phyloP scores from a whole-genome alignment of 2,113 vertebrate species.

The Calonectris borealis region DNA sequence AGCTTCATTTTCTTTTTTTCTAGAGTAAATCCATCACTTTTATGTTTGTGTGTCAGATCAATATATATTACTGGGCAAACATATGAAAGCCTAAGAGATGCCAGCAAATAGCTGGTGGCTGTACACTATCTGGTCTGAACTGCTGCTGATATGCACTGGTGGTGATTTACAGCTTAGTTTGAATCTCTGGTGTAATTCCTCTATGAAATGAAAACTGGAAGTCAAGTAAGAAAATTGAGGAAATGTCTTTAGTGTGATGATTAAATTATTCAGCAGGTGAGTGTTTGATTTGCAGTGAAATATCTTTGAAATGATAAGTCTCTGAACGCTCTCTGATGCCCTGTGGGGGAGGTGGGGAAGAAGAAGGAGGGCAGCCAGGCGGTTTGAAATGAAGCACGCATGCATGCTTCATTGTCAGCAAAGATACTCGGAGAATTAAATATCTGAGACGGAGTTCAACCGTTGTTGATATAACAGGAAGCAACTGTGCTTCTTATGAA shows the following conservation, averaged over 20 bases:
- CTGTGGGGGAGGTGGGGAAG: neutral
- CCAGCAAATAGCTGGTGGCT: neutral
- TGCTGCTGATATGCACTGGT: neutral
- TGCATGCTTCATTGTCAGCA: neutral
- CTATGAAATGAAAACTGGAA: neutral
- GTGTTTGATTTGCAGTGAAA: neutral
- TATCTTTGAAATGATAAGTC: neutral
- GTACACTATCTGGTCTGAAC: neutral
- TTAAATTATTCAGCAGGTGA: neutral
- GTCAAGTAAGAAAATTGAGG: neutral
- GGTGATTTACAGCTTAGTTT: neutral
- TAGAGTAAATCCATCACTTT: neutral
- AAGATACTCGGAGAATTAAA: slow-evolving; percentile 2
- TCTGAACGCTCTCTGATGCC: neutral
- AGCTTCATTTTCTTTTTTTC: neutral
- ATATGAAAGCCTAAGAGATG: neutral
- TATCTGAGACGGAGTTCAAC: slow-evolving; percentile 5
- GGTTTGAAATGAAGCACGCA: neutral
- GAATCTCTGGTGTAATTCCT: neutral
- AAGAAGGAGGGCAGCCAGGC: neutral
- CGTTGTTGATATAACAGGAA: slow-evolving; percentile 48
- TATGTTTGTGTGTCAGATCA: neutral
- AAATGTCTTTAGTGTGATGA: neutral
- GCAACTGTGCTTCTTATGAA: slow-evolving; percentile 54
- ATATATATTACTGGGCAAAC: neutral